These are phyloP conservation scores for Zygothrica quintamaculata DNA, from an alignment of 2,888 invertebrate genomes.

Conservation along the genomic window DNA sequence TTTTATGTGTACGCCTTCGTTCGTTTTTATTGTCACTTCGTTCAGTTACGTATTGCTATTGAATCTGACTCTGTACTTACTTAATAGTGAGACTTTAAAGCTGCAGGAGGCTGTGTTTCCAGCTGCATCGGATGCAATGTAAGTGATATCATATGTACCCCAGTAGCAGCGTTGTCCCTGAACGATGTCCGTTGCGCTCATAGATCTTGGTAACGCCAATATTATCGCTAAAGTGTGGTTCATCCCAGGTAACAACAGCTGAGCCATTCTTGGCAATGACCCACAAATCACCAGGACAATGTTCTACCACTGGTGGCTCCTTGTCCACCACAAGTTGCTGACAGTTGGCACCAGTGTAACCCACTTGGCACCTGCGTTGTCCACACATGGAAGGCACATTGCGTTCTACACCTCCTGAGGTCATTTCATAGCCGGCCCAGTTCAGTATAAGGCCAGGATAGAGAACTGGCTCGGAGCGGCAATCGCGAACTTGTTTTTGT, in stretches of 20 bases:
- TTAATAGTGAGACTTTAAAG: conserved; percentile 94
- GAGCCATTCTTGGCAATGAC: conserved; percentile 96
- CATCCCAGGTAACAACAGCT: conserved; percentile 95
- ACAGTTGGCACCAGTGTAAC: conserved; percentile 94
- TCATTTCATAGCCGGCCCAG: conserved; percentile 97
- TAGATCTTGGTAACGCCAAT: conserved; percentile 91
- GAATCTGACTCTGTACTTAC: too few species aligned
- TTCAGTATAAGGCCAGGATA: conserved; percentile 93
- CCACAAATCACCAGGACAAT: conserved; percentile 97
- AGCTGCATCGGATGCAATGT: conserved; percentile 96
- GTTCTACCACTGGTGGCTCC: conserved; percentile 92
- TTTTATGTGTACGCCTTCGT: too few species aligned
- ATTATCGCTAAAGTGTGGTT: conserved; percentile 95
- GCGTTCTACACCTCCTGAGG: conserved; percentile 94
- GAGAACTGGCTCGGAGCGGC: conserved; percentile 95
- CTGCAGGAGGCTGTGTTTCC: conserved; percentile 96
- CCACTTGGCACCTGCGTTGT: conserved; percentile 93
- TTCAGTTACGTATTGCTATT: too few species aligned
- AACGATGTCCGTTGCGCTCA: conserved; percentile 93
- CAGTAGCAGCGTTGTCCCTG: conserved; percentile 94
- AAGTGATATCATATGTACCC: conserved; percentile 96
- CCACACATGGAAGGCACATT: conserved; percentile 96
- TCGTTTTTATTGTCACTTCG: too few species aligned
- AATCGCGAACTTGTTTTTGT: conserved; percentile 96
- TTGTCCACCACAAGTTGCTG: conserved; percentile 93